Evolutionary conservation across 2,113 vertebrate species (phyloP).

Genomic region (Rhabdornis inornatus): DNA sequence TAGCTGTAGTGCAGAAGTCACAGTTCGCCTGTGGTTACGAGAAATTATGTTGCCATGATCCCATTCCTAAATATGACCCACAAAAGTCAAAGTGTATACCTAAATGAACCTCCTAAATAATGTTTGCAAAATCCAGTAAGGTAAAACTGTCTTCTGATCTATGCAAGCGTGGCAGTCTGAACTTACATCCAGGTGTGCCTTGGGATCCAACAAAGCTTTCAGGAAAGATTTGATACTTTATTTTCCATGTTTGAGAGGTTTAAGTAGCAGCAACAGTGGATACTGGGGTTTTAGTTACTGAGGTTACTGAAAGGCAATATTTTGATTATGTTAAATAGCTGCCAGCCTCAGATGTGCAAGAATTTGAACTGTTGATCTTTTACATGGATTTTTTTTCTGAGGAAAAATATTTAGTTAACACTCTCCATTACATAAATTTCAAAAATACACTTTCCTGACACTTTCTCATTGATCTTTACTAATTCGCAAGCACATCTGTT

Average conservation of each 20-base stretch:
- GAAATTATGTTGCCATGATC: background rate
- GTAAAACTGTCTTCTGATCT: background rate
- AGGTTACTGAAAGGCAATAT: background rate
- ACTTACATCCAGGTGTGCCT: background rate
- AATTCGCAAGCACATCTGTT: background rate
- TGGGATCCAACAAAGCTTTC: constrained; percentile 16
- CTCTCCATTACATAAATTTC: background rate
- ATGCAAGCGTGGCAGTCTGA: background rate
- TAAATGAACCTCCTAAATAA: background rate
- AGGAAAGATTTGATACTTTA: background rate
- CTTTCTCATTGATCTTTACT: background rate
- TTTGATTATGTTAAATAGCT: background rate
- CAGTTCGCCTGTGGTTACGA: background rate
- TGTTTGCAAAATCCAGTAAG: background rate
- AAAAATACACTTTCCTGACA: background rate
- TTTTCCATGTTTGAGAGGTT: background rate
- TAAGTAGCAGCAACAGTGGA: background rate
- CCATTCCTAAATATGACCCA: background rate
- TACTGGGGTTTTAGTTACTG: background rate
- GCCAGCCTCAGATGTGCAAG: background rate
- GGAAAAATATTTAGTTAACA: background rate
- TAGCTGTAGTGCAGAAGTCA: background rate
- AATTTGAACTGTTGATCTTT: background rate
- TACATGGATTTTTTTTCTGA: background rate
- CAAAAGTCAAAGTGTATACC: background rate